Evolutionary conservation across 30 jellyfish, hydroid and myxozoan species (phyloP).

Genomic region (Turritopsis dohrnii): DNA sequence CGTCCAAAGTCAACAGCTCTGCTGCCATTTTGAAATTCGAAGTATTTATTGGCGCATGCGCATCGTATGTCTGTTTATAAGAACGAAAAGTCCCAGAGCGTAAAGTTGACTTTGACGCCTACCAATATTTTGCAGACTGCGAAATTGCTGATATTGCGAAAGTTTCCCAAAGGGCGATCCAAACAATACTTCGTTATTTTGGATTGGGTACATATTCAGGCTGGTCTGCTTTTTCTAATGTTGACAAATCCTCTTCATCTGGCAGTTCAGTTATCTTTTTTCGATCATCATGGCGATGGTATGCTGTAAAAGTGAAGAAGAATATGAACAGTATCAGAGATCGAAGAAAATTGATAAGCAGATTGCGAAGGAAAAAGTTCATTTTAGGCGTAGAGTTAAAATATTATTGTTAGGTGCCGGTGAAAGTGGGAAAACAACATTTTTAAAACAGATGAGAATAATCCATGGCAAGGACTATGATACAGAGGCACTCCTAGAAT

Average conservation of each 20-base stretch:
- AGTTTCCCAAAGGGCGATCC: neutral
- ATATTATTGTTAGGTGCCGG: slow-evolving; percentile 98
- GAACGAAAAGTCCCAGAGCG: slow-evolving; percentile 1
- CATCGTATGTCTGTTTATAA: neutral
- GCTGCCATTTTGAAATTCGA: slow-evolving; percentile 36
- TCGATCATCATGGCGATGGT: slow-evolving; percentile 71
- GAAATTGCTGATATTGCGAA: neutral
- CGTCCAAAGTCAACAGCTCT: slow-evolving; percentile 34
- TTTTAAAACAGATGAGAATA: slow-evolving; percentile 94
- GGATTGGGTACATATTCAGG: neutral
- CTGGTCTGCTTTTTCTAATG: slow-evolving; percentile 18
- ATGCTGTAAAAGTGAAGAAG: slow-evolving; percentile 95
- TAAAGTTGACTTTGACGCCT: slow-evolving; percentile 40
- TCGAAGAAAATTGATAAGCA: slow-evolving; percentile 87
- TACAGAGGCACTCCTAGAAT: slow-evolving; percentile 67
- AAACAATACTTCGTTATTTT: neutral
- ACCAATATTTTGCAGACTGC: slow-evolving; percentile 33
- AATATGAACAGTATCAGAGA: slow-evolving; percentile 69
- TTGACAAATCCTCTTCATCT: slow-evolving; percentile 20
- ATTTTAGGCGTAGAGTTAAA: slow-evolving; percentile 87
- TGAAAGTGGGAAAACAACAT: slow-evolving; percentile 99
- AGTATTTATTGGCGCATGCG: slow-evolving; percentile 32
- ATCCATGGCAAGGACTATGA: slow-evolving; percentile 92
- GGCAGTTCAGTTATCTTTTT: slow-evolving; percentile 2
- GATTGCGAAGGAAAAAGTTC: slow-evolving; percentile 89